phyloP scores from a whole-genome alignment of 2,888 invertebrate genomes.

The Harpalus rufipes region DNA sequence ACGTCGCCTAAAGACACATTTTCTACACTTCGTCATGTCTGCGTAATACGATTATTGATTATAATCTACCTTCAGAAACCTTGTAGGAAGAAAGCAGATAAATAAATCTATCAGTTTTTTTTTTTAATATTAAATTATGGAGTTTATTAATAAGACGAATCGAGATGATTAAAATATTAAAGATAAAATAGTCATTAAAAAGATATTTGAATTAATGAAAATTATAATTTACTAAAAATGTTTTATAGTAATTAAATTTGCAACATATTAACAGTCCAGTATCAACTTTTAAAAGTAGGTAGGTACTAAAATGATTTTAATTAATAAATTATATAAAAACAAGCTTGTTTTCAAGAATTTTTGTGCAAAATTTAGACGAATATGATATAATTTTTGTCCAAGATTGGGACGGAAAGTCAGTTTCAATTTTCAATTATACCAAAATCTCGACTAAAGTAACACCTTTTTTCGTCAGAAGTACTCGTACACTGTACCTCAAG shows the following conservation, averaged over 20 bases:
- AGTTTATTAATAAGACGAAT: slow-evolving; percentile 18
- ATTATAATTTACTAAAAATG: background rate
- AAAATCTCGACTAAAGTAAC: too few species aligned
- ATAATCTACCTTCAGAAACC: background rate
- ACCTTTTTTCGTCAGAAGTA: too few species aligned
- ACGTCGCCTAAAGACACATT: background rate
- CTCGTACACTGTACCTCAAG: too few species aligned
- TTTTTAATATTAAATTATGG: background rate
- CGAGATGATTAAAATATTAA: background rate
- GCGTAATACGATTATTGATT: slow-evolving; percentile 9
- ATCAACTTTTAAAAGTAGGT: background rate
- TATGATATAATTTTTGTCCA: too few species aligned
- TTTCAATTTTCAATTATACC: too few species aligned
- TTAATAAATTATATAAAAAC: slow-evolving; percentile 15
- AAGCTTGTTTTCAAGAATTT: background rate
- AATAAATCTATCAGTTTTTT: slow-evolving; percentile 4
- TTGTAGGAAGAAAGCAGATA: background rate
- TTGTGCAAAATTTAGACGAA: background rate
- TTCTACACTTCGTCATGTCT: slow-evolving; percentile 23
- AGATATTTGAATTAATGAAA: slow-evolving; percentile 27
- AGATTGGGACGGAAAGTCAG: too few species aligned
- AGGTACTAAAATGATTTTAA: background rate
- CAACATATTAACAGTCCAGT: background rate
- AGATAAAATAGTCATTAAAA: slow-evolving; percentile 3
- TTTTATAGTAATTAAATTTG: background rate